Conservation (phyloP, 2,888 invertebrate species). For the Athetis lepigone region DNA sequence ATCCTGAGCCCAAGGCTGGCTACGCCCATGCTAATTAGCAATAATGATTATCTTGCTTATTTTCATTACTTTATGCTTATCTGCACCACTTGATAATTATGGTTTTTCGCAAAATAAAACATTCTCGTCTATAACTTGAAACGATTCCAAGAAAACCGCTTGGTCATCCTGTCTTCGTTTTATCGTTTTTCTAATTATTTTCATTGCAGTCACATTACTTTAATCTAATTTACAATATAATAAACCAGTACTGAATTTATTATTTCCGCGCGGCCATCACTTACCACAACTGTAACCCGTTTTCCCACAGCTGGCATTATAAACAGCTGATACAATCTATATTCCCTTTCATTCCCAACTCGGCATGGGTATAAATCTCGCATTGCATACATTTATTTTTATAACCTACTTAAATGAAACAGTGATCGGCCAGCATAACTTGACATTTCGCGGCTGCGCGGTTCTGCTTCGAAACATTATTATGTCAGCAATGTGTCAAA, state of each 20-base stretch:
- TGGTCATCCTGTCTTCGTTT: too few relatives aligned
- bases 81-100: too few relatives aligned
- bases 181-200: too few relatives aligned
- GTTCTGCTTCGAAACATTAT: slow-evolving; percentile 10
- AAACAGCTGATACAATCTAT: slow-evolving; percentile 59
- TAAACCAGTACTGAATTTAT: slow-evolving; percentile 12
- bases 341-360: slow-evolving; percentile 61
- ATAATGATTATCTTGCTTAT: neutral
- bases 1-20: too few relatives aligned
- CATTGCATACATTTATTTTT: slow-evolving; percentile 48
- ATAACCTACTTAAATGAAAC: slow-evolving; percentile 55
- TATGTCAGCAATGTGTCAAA: slow-evolving; percentile 39
- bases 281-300: slow-evolving; percentile 49
- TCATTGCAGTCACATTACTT: neutral
- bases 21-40: too few relatives aligned
- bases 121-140: neutral
- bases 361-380: slow-evolving; percentile 51
- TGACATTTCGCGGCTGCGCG: neutral
- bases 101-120: too few relatives aligned
- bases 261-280: slow-evolving; percentile 36
- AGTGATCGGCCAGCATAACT: slow-evolving; percentile 9
- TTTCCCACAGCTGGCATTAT: slow-evolving; percentile 58
- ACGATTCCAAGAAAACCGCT: neutral
- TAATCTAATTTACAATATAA: slow-evolving; percentile 4
- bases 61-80: too few relatives aligned